phyloP scores from a whole-genome alignment of 2,113 vertebrate genomes.

The Vombatus ursinus region DNA sequence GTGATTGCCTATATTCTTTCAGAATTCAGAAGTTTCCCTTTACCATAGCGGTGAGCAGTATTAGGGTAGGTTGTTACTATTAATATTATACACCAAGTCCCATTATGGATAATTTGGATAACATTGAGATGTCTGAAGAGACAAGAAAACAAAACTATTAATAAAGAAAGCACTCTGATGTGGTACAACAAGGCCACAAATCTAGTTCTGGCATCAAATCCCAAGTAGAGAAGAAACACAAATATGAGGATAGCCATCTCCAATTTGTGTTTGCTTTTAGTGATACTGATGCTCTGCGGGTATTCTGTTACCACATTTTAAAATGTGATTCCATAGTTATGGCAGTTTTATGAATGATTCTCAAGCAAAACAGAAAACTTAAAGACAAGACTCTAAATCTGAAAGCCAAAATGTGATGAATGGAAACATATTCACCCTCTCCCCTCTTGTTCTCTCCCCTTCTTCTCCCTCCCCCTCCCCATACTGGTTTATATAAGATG shows the following conservation, averaged over 20 bases:
- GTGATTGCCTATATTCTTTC: not conserved
- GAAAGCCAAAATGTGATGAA: not conserved
- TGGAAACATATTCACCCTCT: not conserved
- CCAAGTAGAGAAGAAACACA: not conserved
- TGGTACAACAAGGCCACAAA: not conserved
- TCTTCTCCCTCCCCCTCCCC: not conserved
- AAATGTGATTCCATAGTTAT: not conserved
- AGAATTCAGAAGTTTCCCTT: not conserved
- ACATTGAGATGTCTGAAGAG: not conserved
- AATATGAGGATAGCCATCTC: not conserved
- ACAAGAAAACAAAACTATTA: not conserved
- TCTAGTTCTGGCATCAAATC: not conserved
- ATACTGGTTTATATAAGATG: not conserved
- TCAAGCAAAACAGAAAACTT: not conserved
- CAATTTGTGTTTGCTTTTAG: not conserved
- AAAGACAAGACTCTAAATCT: not conserved
- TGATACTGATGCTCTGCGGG: not conserved
- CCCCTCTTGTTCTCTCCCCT: not conserved
- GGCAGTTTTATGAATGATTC: not conserved
- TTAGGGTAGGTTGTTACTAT: not conserved
- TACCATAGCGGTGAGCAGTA: not conserved
- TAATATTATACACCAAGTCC: not conserved
- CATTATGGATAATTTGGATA: not conserved
- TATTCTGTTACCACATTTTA: not conserved
- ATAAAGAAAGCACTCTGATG: no score